Evolutionary conservation across 2,888 invertebrate species (phyloP).

Genomic region (Cristatella mucedo): DNA sequence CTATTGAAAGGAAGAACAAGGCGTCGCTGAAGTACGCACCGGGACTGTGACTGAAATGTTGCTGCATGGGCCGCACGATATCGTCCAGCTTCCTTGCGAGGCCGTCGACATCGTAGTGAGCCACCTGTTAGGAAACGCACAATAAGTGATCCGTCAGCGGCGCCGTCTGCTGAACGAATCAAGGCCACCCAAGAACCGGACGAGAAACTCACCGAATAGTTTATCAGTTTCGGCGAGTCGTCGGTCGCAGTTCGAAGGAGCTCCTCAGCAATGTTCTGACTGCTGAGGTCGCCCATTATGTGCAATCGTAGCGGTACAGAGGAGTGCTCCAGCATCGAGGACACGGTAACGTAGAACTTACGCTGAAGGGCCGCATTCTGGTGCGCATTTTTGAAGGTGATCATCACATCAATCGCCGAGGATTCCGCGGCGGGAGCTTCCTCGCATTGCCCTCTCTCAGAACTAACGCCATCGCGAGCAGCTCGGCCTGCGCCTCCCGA

Average conservation of each 20-base stretch:
- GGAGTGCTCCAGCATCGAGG: conserved; percentile 15
- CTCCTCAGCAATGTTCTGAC: conserved; percentile 20
- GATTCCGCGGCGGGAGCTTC: no score
- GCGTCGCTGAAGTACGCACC: conserved; percentile 62
- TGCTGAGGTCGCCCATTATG: conserved; percentile 26
- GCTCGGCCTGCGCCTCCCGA: no score
- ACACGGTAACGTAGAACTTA: conserved; percentile 15
- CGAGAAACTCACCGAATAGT: conserved; percentile 2
- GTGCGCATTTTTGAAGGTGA: conserved; percentile 18
- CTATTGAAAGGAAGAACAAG: conserved; percentile 59
- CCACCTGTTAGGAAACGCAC: no score
- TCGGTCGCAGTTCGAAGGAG: conserved; percentile 15
- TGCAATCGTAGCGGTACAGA: conserved; percentile 17
- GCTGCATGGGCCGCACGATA: conserved; percentile 51
- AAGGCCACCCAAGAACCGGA: no score
- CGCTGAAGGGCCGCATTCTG: conserved; percentile 14
- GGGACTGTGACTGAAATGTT: conserved; percentile 52
- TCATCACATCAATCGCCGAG: conserved; percentile 17
- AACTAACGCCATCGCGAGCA: no score
- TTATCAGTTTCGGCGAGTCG: conserved; percentile 1
- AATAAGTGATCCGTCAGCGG: no score
- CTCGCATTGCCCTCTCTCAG: no score
- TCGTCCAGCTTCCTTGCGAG: conserved; percentile 47
- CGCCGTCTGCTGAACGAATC: no score
- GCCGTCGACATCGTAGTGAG: no score